Conservation (phyloP, 2,888 invertebrate genomes). For the Eurois occulta region DNA sequence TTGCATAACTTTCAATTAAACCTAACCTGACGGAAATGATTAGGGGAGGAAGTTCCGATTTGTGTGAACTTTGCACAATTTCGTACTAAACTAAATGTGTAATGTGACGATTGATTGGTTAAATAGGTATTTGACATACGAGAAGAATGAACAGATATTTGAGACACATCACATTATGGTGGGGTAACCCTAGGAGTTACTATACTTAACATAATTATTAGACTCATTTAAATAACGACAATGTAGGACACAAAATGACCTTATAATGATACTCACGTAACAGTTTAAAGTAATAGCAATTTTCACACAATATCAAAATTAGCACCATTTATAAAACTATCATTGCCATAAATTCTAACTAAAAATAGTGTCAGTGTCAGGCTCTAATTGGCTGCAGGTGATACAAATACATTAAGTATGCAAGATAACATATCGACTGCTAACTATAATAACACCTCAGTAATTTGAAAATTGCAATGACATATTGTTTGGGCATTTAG, state of each 20-base stretch:
- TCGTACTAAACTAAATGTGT: slow-evolving; percentile 36
- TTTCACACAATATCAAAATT: slow-evolving; percentile 24
- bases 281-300: slow-evolving; percentile 22
- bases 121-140: slow-evolving; percentile 5
- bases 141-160: not conserved
- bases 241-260: not conserved
- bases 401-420: slow-evolving; percentile 43
- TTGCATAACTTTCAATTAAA: slow-evolving; percentile 91
- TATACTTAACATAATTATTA: not conserved
- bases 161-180: not conserved
- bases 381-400: slow-evolving; percentile 62
- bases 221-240: not conserved
- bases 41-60: slow-evolving; percentile 84
- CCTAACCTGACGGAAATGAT: slow-evolving; percentile 88
- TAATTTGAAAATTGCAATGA: slow-evolving; percentile 46
- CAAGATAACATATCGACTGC: slow-evolving; percentile 36
- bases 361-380: slow-evolving; percentile 39
- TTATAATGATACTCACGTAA: slow-evolving; percentile 22
- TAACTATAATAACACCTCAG: slow-evolving; percentile 25
- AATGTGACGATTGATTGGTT: slow-evolving; percentile 37
- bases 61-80: slow-evolving; percentile 64
- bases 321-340: slow-evolving; percentile 43
- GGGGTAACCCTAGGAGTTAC: too few relatives aligned
- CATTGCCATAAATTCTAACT: slow-evolving; percentile 51
- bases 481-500: slow-evolving; percentile 26